Evolutionary conservation across 2,888 invertebrate genomes (phyloP).

Genomic region (Carabus problematicus): DNA sequence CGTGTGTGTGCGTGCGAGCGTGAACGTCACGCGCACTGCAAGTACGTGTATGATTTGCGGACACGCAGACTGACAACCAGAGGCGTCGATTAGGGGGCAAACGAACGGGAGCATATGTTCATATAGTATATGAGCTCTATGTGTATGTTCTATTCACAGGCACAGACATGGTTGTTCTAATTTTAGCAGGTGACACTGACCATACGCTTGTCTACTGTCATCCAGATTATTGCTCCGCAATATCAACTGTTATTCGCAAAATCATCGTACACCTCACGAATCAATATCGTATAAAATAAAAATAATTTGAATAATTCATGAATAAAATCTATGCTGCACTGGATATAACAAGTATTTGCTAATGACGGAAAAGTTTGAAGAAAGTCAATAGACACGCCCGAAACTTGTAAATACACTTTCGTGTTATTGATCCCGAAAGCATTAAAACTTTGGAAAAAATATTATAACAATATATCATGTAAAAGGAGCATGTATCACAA

Average conservation of each 20-base stretch:
- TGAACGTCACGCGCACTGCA: constrained; percentile 15
- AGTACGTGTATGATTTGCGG: constrained; percentile 14
- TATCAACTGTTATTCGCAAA: constrained; percentile 1
- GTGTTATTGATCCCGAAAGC: too few relatives aligned
- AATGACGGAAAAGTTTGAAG: too few relatives aligned
- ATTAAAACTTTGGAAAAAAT: too few relatives aligned
- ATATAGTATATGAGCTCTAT: not conserved
- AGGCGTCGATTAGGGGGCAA: not conserved
- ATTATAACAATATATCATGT: too few relatives aligned
- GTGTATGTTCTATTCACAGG: constrained; percentile 24
- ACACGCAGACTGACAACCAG: not conserved
- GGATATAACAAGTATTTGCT: too few relatives aligned
- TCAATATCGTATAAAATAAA: too few relatives aligned
- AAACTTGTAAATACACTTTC: too few relatives aligned
- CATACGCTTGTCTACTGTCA: constrained; percentile 39
- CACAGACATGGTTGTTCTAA: constrained; percentile 29
- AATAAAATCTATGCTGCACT: too few relatives aligned
- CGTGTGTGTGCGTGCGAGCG: constrained; percentile 11
- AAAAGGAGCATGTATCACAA: too few relatives aligned
- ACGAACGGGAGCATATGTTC: not conserved
- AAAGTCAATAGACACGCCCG: too few relatives aligned
- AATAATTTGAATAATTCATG: too few relatives aligned
- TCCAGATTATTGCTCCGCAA: constrained; percentile 35
- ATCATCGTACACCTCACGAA: too few relatives aligned
- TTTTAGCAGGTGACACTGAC: constrained; percentile 38